Evolutionary conservation across 2,888 invertebrate genomes (phyloP).

Genomic region (Opisthograptis luteolata): DNA sequence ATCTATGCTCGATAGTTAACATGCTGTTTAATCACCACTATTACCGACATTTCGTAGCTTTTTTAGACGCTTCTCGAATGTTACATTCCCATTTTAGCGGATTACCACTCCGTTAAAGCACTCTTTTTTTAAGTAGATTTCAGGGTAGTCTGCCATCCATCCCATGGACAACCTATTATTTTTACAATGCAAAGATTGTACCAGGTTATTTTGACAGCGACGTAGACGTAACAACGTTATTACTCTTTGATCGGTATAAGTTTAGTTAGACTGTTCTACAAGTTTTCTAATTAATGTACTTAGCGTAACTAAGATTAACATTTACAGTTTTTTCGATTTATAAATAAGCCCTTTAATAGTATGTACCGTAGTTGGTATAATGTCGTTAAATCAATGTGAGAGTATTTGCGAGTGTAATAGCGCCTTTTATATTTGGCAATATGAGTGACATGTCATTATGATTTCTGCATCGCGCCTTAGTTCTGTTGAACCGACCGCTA

Average conservation of each 20-base stretch:
- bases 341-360: constrained; percentile 53
- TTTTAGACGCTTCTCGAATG: constrained; percentile 27
- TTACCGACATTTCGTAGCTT: constrained; percentile 21
- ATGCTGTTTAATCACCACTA: constrained; percentile 3
- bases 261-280: constrained; percentile 67
- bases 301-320: constrained; percentile 72
- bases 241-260: constrained; percentile 64
- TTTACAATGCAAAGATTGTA: constrained; percentile 52
- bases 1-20: constrained; percentile 14
- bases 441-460: constrained; percentile 45
- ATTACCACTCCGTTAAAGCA: constrained; percentile 21
- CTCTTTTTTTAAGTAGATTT: constrained; percentile 29
- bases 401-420: constrained; percentile 47
- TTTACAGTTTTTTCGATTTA: constrained; percentile 57
- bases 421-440: constrained; percentile 41
- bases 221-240: constrained; percentile 58
- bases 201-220: constrained; percentile 45
- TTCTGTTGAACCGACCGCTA: constrained; percentile 33
- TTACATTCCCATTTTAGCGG: constrained; percentile 36
- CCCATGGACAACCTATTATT: constrained; percentile 47
- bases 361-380: constrained; percentile 46
- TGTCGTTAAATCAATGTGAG: constrained; percentile 41
- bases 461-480: constrained; percentile 31
- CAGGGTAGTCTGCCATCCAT: constrained; percentile 35
- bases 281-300: constrained; percentile 69